Evolutionary conservation across 64 coral and sea anemone genomes (phyloP).

Genomic region (Porites australiensis): DNA sequence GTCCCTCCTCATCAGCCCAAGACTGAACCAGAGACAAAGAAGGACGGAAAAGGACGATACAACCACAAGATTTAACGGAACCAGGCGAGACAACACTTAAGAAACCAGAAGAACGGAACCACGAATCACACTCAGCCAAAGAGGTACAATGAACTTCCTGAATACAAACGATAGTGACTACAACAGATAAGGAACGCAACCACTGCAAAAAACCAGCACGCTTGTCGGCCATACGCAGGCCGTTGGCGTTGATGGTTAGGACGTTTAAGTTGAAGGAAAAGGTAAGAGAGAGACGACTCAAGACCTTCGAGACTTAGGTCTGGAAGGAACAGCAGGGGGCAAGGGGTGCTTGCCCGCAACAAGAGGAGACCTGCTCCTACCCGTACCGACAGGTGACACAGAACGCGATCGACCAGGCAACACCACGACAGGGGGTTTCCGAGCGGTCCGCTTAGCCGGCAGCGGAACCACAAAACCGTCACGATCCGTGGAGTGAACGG

Average conservation of each 20-base stretch:
- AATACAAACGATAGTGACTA: background rate
- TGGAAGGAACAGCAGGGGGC: no score
- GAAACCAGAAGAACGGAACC: conserved; percentile 16
- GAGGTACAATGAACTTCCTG: background rate
- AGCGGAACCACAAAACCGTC: no score
- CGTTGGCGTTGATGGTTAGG: background rate
- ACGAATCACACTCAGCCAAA: background rate
- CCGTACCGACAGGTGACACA: no score
- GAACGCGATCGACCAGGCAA: no score
- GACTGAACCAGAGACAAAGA: background rate
- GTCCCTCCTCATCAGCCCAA: background rate
- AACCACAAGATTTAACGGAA: background rate
- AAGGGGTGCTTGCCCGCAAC: no score
- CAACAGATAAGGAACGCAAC: background rate
- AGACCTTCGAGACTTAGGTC: no score
- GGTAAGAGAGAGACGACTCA: no score
- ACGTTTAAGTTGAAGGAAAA: background rate
- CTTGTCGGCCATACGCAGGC: background rate
- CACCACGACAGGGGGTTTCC: no score
- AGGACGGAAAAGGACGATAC: background rate
- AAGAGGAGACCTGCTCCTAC: no score
- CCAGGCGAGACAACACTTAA: background rate
- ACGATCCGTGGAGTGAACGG: background rate
- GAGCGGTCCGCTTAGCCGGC: no score
- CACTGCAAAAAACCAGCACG: background rate